Evolutionary conservation across 2,888 invertebrate species (phyloP), one percentile per base, ranked within the genome.

Genomic region (Drosophila buzzatii): DNA sequence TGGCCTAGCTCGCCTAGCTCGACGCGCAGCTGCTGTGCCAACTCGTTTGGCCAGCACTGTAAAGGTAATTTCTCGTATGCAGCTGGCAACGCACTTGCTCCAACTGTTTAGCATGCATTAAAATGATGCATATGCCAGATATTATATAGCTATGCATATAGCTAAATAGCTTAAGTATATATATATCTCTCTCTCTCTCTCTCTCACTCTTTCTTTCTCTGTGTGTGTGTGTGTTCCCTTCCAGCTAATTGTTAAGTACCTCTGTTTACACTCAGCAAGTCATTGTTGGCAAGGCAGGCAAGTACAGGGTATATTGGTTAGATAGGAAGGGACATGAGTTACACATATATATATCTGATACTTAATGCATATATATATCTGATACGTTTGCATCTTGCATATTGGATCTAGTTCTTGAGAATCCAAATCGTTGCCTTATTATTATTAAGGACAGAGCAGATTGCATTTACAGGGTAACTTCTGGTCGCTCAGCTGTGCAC

Each of bases 1-100:
- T n/a, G 45, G 35, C 41, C 44, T n/a, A 37, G 35, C 41, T 20
- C 44, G 35, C 33, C 51, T 1, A 33, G 47, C 0, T 10, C 14
- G 20, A 14, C 14, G 9, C 1, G 39, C 45, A 33, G 37, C 49
- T 20, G 39, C 41, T 63, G 71, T 41, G 39, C 23, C 65, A 20
- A 56, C 55, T 66, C 35, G 59, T 20, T 18, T 18, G 55, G 55
- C 55, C 55, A 31, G 3, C 55, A 55, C 41, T 55, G 55, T 55
- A n/a, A 7, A 23, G 27, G 9, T 8, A 27, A 14, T 16, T n/a
- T 10, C 7, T 16, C 6, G 20, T 2, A 18, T 53, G 53, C 53
- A 27, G 53, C 18, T 23, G 52, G 14, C 20, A 10, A 27, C 23
- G 4, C 7, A 23, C 20, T 7, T 0, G 45, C 45, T 23, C 20